A percentile compares a stretch with the other conserved stretches of the same genome.
phyloP scores from a whole-genome alignment of 2,888 invertebrate species.

The Lampropteryx suffumata region DNA sequence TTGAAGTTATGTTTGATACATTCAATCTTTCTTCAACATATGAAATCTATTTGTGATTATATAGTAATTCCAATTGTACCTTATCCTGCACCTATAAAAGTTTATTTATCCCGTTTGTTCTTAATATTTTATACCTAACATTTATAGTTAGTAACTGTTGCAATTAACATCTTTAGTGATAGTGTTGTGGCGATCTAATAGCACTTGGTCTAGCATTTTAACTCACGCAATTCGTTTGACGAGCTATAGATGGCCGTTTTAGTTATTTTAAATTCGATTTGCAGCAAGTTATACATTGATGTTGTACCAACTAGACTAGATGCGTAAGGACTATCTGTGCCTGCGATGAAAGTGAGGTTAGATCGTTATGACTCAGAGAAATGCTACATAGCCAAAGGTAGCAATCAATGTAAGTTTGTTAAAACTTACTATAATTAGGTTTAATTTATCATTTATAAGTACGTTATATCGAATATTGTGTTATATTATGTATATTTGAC shows the following conservation, averaged over 20 bases:
- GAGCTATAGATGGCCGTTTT: too few species aligned
- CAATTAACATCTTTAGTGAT: too few species aligned
- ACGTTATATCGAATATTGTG: background rate
- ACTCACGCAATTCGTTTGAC: too few species aligned
- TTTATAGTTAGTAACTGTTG: too few species aligned
- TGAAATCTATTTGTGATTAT: slow-evolving; percentile 4
- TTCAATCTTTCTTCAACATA: background rate
- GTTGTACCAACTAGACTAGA: too few species aligned
- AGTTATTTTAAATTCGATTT: too few species aligned
- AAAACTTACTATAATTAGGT: background rate
- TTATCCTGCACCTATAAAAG: background rate
- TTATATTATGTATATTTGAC: background rate
- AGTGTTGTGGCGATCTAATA: too few species aligned
- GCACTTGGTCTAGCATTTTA: too few species aligned
- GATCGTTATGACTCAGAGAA: background rate
- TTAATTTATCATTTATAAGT: background rate
- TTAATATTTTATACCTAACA: too few species aligned
- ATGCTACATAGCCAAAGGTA: slow-evolving; percentile 7
- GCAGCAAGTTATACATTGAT: too few species aligned
- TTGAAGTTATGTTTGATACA: slow-evolving; percentile 1
- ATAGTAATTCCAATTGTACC: background rate
- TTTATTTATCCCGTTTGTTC: background rate
- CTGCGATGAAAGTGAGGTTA: too few species aligned
- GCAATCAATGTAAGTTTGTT: background rate
- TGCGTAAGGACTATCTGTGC: too few species aligned